A percentile compares a stretch with the other conserved stretches of the same genome.
Conservation (phyloP, 2,888 invertebrate species). For the Myathropa florea region DNA sequence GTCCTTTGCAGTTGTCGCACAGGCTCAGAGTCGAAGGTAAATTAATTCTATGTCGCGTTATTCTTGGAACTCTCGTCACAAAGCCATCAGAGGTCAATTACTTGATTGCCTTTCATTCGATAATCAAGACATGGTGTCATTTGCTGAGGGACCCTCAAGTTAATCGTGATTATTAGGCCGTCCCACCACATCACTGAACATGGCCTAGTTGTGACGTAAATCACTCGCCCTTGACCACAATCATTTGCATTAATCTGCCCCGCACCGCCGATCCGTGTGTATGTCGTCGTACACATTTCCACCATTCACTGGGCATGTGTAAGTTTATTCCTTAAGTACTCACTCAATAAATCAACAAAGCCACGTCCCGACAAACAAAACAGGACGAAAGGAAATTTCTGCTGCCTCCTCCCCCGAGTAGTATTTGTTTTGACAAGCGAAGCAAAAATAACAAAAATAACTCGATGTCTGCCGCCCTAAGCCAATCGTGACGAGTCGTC, state of each 20-base stretch:
- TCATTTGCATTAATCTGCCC: slow-evolving; percentile 1
- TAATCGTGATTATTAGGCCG: background rate
- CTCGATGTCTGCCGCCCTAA: background rate
- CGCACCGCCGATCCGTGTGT: background rate
- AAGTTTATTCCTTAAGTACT: background rate
- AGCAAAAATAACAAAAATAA: slow-evolving; percentile 25
- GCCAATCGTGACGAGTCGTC: background rate
- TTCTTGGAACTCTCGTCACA: background rate
- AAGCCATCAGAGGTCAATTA: background rate
- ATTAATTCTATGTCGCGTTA: background rate
- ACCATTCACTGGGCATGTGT: background rate
- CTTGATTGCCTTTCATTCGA: background rate
- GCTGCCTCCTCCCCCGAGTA: slow-evolving; percentile 7
- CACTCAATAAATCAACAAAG: slow-evolving; percentile 36
- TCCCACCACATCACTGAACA: background rate
- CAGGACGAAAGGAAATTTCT: slow-evolving; percentile 27
- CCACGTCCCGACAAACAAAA: slow-evolving; percentile 15
- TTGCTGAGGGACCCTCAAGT: too few relatives aligned
- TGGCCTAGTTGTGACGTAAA: background rate
- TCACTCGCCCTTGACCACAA: slow-evolving; percentile 23
- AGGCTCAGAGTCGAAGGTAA: too few relatives aligned
- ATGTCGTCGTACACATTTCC: background rate
- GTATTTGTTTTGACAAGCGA: slow-evolving; percentile 61
- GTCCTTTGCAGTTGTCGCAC: too few relatives aligned
- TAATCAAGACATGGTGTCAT: background rate